Evolutionary conservation across 2,888 invertebrate genomes (phyloP), one percentile per base, ranked within the genome.

Genomic region (Melieria omissa): DNA sequence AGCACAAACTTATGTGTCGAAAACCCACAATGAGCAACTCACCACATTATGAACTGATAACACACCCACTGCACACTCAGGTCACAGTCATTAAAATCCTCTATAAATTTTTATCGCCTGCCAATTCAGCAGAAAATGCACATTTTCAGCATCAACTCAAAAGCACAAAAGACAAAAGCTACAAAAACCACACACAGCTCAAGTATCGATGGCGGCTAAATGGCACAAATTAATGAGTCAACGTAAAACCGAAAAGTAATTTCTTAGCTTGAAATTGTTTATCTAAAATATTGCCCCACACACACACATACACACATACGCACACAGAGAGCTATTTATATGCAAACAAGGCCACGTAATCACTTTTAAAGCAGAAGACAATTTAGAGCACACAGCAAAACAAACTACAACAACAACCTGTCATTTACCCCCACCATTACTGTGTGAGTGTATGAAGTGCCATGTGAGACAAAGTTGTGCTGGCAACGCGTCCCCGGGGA

Each of bases 311-410:
- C 29, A 29, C 29, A 29, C 29, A n/a, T n/a, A 29, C 29, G 2
- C 16, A 16, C 16, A 16, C 16, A 16, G 1, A 2, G 1, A 29
- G 29, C 29, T 29, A 29, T 5, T 52, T n/a, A 5, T n/a, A 14
- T 52, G 52, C 45, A 42, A 49, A 67, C 76, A 77, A 80, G 81
- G 80, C 79, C 76, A 82, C 82, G 81, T 81, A 81, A 81, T 81
- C 82, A 82, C 81, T 81, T 81, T 81, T 81, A 81, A 81, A 81
- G 79, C 80, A 80, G 79, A 80, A 74, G 77, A 82, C 80, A 81
- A 82, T 81, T 81, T 81, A 29, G 29, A 1, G 1, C 29, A 29
- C 29, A 29, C 29, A 29, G 29, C 29, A 29, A 2, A 29, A 29
- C 29, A 29, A 29, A 29, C 29, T 1, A 16, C 16, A 29, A 29